phyloP scores from a whole-genome alignment of 2,113 vertebrate genomes.

The Rhea americana region DNA sequence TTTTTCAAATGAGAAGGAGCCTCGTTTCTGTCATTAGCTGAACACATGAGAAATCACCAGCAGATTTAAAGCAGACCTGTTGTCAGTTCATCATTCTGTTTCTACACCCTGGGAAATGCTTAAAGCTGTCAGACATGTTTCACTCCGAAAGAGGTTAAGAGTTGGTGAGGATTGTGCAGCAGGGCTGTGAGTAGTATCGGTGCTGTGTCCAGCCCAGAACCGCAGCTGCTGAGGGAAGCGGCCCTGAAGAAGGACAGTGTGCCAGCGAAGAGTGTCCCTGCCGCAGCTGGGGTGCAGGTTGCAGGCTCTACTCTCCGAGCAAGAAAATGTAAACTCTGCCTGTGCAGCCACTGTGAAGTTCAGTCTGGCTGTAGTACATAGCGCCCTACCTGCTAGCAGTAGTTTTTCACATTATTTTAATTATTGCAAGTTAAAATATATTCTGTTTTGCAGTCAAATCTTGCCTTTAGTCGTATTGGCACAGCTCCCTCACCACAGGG shows the following conservation, averaged over 20 bases:
- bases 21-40: background rate
- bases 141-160: background rate
- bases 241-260: background rate
- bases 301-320: background rate
- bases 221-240: background rate
- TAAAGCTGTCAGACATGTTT: background rate
- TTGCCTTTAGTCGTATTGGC: background rate
- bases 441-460: background rate
- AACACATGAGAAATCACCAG: background rate
- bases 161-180: background rate
- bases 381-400: background rate
- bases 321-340: background rate
- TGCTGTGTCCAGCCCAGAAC: background rate
- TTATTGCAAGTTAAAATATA: background rate
- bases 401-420: background rate
- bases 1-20: background rate
- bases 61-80: background rate
- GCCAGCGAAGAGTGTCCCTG: fast-evolving
- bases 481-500: background rate
- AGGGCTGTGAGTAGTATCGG: background rate
- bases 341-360: background rate
- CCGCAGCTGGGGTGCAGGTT: background rate
- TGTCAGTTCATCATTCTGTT: background rate
- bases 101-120: background rate
- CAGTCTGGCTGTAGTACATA: background rate